phyloP scores from a whole-genome alignment of 2,888 invertebrate genomes.

The Ennomos fuscantarius region DNA sequence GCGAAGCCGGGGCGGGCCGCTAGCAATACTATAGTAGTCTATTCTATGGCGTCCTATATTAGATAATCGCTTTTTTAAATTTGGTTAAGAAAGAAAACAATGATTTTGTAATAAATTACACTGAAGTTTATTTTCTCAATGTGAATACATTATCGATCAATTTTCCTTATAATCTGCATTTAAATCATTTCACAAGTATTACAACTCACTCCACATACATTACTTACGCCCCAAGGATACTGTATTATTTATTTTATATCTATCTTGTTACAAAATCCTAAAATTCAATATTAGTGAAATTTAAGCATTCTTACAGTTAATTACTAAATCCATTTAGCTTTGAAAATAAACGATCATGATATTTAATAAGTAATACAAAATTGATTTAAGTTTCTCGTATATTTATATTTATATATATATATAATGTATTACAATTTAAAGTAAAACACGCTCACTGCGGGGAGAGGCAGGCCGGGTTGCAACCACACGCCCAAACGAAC shows the following conservation, averaged over 20 bases:
- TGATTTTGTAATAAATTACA: slow-evolving; percentile 80
- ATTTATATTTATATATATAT: slow-evolving; percentile 61
- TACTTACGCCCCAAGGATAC: slow-evolving; percentile 68
- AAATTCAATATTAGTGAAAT: slow-evolving; percentile 79
- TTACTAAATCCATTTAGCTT: slow-evolving; percentile 81
- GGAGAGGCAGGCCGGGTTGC: slow-evolving; percentile 66
- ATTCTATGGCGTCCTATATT: too few relatives aligned
- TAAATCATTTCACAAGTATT: slow-evolving; percentile 73
- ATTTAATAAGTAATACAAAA: slow-evolving; percentile 67
- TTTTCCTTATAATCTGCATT: slow-evolving; percentile 64
- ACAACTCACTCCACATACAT: slow-evolving; percentile 79
- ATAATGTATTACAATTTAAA: slow-evolving; percentile 76
- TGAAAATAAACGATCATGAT: slow-evolving; percentile 81
- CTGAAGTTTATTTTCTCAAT: slow-evolving; percentile 83
- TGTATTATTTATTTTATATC: slow-evolving; percentile 58
- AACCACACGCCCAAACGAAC: slow-evolving; percentile 81
- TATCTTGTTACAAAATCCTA: slow-evolving; percentile 79
- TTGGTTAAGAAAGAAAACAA: slow-evolving; percentile 38
- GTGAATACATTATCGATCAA: slow-evolving; percentile 81
- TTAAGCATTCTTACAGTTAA: slow-evolving; percentile 81
- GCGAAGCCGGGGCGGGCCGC: too few relatives aligned
- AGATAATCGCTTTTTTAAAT: too few relatives aligned
- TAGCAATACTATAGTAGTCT: too few relatives aligned
- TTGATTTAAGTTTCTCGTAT: slow-evolving; percentile 77
- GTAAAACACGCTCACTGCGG: slow-evolving; percentile 75